Evolutionary conservation across 2,113 vertebrate genomes (phyloP), one percentile per base, ranked within the genome.

Genomic region (Zapornia atra): DNA sequence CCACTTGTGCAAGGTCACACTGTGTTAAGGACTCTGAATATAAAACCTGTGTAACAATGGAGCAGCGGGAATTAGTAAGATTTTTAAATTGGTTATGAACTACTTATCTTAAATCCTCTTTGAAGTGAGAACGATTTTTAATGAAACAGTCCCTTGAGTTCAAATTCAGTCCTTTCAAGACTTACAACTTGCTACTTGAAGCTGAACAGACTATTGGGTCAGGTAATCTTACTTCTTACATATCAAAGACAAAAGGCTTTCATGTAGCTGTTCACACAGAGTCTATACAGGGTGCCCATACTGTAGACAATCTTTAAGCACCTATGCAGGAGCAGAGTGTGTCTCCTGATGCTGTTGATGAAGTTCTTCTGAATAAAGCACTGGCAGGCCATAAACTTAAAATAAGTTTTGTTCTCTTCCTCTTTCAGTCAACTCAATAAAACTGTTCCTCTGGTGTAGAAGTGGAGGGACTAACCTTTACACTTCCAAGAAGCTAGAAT

Each of bases 51-150:
- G 57, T 28, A 82, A 91, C 26, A 88, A 69, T 29, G 54, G 34
- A 91, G 64, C 76, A 81, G 64, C 29, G 73, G 77, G 81, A 92
- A 73, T 73, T 73, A 81, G 20, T 83, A 61, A 53, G 63, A 69
- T 83, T 95, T 88, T 69, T 70, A 95, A 92, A 70, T 72, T 63
- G 61, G 38, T 92, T 95, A 82, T 53, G 34, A 80, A 80, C 59
- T 65, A 61, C 40, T 94, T 83, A 65, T 9, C 50, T 80, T 57
- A 95, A 91, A 70, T 24, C 40, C 56, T 56, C 75, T 84, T 92
- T 93, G 85, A 97, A 85, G 44, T 19, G 57, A 72, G 66, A 68
- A 69, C 36, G 33, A 65, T 85, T 96, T 87, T 61, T 82, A 91
- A 82, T 44, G 34, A 8, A 92, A 13, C 11, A 24, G 24, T 76